Conservation (phyloP, 2,888 invertebrate genomes). For the Helicoverpa assulta region DNA sequence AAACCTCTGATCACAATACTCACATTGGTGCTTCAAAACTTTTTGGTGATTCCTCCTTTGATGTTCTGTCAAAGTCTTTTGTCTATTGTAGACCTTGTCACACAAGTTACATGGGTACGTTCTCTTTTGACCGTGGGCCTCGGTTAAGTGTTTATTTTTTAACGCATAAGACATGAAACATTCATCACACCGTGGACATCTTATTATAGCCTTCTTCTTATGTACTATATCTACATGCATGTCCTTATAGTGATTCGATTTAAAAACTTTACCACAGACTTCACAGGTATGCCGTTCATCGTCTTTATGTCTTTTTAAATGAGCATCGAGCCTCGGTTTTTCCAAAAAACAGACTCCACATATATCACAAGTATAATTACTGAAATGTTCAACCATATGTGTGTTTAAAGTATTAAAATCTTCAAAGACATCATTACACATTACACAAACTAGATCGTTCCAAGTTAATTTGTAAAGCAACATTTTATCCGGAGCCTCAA, state of each 20-base stretch:
- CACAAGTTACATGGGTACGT: slow-evolving; percentile 86
- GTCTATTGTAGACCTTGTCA: slow-evolving; percentile 85
- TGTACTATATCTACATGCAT: slow-evolving; percentile 87
- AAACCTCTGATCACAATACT: slow-evolving; percentile 89
- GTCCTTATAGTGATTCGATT: slow-evolving; percentile 85
- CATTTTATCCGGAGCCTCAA: slow-evolving; percentile 85
- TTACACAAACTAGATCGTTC: slow-evolving; percentile 84
- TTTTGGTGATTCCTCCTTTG: slow-evolving; percentile 84
- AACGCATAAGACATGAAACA: slow-evolving; percentile 86
- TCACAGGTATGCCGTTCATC: slow-evolving; percentile 89
- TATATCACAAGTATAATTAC: slow-evolving; percentile 84
- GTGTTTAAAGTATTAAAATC: slow-evolving; percentile 84
- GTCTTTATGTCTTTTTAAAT: slow-evolving; percentile 85
- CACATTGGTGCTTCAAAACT: slow-evolving; percentile 88
- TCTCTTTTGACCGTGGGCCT: slow-evolving; percentile 84
- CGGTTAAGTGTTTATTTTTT: slow-evolving; percentile 84
- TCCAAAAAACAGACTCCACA: slow-evolving; percentile 87
- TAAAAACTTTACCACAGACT: slow-evolving; percentile 86
- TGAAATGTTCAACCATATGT: slow-evolving; percentile 86
- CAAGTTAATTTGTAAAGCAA: slow-evolving; percentile 80
- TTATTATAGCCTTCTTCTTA: slow-evolving; percentile 83
- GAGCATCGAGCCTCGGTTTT: slow-evolving; percentile 85
- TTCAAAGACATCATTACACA: slow-evolving; percentile 84
- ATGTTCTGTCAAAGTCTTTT: slow-evolving; percentile 85
- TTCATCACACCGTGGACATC: slow-evolving; percentile 84